These are phyloP conservation scores for Drosophila aldrichi DNA, from an alignment of 2,888 invertebrate species.

Conservation along the genomic window DNA sequence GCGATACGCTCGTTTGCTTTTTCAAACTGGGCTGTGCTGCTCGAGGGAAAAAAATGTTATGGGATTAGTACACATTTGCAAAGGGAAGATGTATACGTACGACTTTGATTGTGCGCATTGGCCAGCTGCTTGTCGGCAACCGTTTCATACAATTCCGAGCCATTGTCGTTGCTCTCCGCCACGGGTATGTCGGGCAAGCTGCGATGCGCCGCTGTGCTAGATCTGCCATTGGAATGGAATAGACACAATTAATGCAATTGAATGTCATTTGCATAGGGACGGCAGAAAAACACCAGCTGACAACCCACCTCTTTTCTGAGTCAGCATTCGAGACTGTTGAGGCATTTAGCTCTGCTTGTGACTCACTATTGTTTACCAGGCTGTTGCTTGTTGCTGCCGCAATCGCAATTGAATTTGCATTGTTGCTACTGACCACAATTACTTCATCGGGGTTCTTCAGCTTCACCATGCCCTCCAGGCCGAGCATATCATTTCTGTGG, in stretches of 20 bases:
- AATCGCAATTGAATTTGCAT: constrained; percentile 27
- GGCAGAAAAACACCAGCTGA: not conserved
- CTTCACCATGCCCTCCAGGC: constrained; percentile 90
- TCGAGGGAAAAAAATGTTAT: not conserved
- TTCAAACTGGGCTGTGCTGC: constrained; percentile 84
- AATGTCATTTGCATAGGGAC: not conserved
- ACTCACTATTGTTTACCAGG: constrained; percentile 76
- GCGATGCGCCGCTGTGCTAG: constrained; percentile 87
- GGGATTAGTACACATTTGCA: not conserved
- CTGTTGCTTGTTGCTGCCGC: constrained; percentile 37
- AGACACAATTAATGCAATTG: constrained; percentile 7
- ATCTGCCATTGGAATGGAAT: constrained; percentile 65
- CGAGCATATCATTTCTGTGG: constrained; percentile 89
- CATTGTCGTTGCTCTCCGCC: constrained; percentile 90
- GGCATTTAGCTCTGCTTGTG: constrained; percentile 83
- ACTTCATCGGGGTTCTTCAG: constrained; percentile 90
- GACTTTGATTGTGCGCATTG: constrained; percentile 83
- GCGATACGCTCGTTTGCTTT: constrained; percentile 87
- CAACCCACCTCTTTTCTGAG: constrained; percentile 82
- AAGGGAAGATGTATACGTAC: constrained; percentile 64
- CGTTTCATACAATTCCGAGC: constrained; percentile 94
- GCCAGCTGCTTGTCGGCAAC: constrained; percentile 88
- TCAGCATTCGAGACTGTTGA: constrained; percentile 84
- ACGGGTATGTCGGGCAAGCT: constrained; percentile 94
- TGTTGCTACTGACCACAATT: constrained; percentile 83